Evolutionary conservation across 2,888 invertebrate species (phyloP).

Genomic region (Platynereis dumerilii): DNA sequence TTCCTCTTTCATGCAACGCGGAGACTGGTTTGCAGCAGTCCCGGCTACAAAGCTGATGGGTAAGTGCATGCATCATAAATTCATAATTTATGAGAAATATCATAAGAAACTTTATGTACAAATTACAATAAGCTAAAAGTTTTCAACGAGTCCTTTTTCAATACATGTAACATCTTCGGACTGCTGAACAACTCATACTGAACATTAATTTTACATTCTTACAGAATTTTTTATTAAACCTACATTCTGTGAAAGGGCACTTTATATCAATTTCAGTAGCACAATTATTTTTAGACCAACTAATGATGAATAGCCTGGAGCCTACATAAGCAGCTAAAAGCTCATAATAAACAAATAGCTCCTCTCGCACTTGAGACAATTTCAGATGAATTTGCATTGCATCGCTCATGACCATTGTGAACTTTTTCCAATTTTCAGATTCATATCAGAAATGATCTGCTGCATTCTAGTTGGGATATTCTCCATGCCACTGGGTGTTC

Average conservation of each 20-base stretch:
- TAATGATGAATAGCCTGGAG: too few species aligned
- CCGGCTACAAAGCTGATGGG: constrained; percentile 29
- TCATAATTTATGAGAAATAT: neutral
- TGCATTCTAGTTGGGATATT: constrained; percentile 70
- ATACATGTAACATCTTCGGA: too few species aligned
- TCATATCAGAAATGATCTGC: constrained; percentile 67
- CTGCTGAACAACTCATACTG: too few species aligned
- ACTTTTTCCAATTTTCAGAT: constrained; percentile 57
- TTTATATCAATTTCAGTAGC: too few species aligned
- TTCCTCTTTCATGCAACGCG: constrained; percentile 73
- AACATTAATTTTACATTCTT: too few species aligned
- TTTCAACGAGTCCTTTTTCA: too few species aligned
- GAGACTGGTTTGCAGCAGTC: constrained; percentile 62
- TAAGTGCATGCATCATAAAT: constrained; percentile 4
- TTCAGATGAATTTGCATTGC: neutral
- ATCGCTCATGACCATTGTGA: neutral
- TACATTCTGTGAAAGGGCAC: too few species aligned
- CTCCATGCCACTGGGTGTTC: constrained; percentile 77
- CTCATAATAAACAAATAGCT: too few species aligned
- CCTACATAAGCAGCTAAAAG: too few species aligned
- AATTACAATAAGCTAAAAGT: too few species aligned
- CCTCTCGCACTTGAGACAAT: neutral
- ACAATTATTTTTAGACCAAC: too few species aligned
- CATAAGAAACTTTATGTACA: neutral
- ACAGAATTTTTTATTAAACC: too few species aligned